Base-by-base conservation (phyloP, 1,140 invertebrate genomes). In the Odontomachus brunneus region DNA sequence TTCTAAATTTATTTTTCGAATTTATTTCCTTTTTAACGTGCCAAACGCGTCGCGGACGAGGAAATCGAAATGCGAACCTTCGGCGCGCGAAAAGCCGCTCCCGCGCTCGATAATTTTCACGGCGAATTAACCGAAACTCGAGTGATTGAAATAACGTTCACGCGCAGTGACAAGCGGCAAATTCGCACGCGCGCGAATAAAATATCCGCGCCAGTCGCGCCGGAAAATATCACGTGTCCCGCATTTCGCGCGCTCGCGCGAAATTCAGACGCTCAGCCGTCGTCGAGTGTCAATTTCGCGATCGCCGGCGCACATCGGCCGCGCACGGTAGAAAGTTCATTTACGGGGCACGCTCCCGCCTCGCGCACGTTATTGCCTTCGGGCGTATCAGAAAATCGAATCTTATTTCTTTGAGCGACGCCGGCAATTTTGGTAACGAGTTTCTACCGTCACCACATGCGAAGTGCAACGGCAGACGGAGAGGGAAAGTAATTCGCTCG, bases 261-360 rank as follows among this genome's bases (percentile, higher is more conserved):
- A 33, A 44, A 75, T 75, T 33, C 29, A 51, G 26, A 17, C 17
- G 24, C 3, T 49, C 44, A 11, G 63, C 11, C 26, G 14, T 48
- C 17, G 63, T 11, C 26, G 14, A 78, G 24, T 66, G 48, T 22
- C 62, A 76, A 15, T 67, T 78, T 67, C 33, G 33, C 22, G 22
- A 44, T 67, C 26, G 29, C 22, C 51, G 22, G 51, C 71, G 67
- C 65, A 60, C 24, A 51, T 73, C 49, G 55, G 67, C 60, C 66
- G 72, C 63, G 66, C 44, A n/a, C 62, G 71, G 60, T 82, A 87
- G 85, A 85, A 87, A 87, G 83, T 87, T 60, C 53, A 82, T 84
- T n/a, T 81, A 82, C 57, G 19, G n/a, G n/a, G 57, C 66, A 76
- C 9, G 17, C 60, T 82, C 29, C n/a, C n/a, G n/a, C n/a, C 73